Percentiles rank a stretch among this genome's conserved stretches.
Conservation (phyloP, 2,113 vertebrate species). For the Holacanthus passer region DNA sequence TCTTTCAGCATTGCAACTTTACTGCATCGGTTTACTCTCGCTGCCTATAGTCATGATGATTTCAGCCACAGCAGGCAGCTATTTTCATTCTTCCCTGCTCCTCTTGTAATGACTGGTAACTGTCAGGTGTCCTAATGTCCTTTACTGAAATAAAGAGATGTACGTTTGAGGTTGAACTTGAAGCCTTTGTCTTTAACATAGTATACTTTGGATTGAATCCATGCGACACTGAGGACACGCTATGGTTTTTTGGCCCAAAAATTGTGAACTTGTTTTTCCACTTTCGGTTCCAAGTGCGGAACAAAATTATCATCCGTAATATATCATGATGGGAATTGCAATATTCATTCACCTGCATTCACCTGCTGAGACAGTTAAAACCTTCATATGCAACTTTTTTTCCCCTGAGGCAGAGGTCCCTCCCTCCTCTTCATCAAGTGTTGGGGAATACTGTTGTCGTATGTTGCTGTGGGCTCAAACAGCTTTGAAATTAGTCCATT, state of each 20-base stretch:
- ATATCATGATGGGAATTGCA: background rate
- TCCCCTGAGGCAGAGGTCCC: background rate
- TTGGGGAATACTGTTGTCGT: background rate
- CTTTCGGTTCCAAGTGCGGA: background rate
- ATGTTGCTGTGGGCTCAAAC: background rate
- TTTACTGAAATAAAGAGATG: background rate
- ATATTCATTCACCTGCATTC: no score
- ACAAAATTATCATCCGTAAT: background rate
- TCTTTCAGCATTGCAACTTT: no score
- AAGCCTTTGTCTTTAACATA: background rate
- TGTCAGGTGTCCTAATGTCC: no score
- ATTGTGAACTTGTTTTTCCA: background rate
- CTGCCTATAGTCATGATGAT: no score
- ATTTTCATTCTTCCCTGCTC: no score
- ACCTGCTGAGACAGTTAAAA: constrained; percentile 24
- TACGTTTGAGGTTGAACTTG: background rate
- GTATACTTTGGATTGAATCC: background rate
- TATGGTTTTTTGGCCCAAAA: background rate
- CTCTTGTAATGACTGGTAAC: no score
- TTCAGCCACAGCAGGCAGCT: no score
- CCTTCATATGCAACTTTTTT: background rate
- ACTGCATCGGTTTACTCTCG: no score
- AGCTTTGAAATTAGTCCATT: background rate
- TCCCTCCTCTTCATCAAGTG: background rate
- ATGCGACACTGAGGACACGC: background rate